Percentiles rank a stretch among this genome's conserved stretches.
These are phyloP conservation scores for Aromia moschata DNA, from an alignment of 2,888 invertebrate species.

Conservation along the genomic window DNA sequence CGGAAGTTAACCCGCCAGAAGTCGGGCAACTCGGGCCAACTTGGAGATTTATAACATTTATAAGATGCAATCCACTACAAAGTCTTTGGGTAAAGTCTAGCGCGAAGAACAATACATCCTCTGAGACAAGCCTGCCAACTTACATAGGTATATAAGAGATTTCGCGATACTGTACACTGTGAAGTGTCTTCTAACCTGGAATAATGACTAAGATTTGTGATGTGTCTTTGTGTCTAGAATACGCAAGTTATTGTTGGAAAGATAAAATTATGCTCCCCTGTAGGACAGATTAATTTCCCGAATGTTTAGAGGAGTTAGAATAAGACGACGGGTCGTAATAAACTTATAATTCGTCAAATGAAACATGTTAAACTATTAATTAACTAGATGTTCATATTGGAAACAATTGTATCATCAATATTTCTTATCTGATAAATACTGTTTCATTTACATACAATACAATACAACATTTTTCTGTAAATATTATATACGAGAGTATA, in stretches of 20 bases:
- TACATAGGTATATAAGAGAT: constrained; percentile 59
- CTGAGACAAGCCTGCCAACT: constrained; percentile 54
- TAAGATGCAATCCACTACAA: constrained; percentile 62
- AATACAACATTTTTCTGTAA: too few species aligned
- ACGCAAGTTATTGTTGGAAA: constrained; percentile 51
- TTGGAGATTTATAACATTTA: constrained; percentile 61
- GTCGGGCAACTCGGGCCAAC: constrained; percentile 43
- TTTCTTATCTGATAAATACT: too few species aligned
- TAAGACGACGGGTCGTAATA: constrained; percentile 29
- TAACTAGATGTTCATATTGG: too few species aligned
- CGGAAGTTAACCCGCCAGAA: constrained; percentile 59
- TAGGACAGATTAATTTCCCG: constrained; percentile 39
- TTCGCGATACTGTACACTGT: constrained; percentile 42
- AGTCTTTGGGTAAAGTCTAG: constrained; percentile 57
- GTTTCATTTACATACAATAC: too few species aligned
- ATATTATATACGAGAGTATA: too few species aligned
- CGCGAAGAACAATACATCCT: constrained; percentile 59
- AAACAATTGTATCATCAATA: too few species aligned
- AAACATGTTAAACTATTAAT: too few species aligned
- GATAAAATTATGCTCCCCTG: constrained; percentile 45
- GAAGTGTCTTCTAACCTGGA: constrained; percentile 58
- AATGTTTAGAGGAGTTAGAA: constrained; percentile 31
- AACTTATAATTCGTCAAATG: too few species aligned
- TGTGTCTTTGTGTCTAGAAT: constrained; percentile 56
- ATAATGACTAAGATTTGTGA: constrained; percentile 61